Evolutionary conservation across 2,113 vertebrate genomes (phyloP), one percentile per base, ranked within the genome.

Genomic region (Pseudorhombus dupliciocellatus): DNA sequence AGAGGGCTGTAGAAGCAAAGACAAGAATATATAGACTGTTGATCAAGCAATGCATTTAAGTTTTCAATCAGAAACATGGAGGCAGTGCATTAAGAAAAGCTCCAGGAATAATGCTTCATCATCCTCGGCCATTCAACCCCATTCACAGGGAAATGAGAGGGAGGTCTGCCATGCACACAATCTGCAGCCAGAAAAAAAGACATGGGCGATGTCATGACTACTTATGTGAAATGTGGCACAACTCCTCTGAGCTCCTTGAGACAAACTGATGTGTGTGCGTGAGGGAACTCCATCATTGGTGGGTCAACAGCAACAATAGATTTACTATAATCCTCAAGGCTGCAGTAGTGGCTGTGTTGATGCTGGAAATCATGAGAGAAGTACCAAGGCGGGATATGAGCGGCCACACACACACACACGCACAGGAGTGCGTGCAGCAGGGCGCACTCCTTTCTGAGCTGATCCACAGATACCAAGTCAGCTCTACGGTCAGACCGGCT

Each of bases 401-500:
- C 37, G 28, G 5, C 63, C 50, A 51, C 48, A 30, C 59, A 67
- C 20, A 48, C 46, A 50, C 40, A 44, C 15, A 44, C 15, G 2
- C 15, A 44, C 15, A 18, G 10, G 42, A 31, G 12, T 18, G 67
- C 60, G 51, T 53, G 76, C 50, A 72, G 70, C 30, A 22, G 78
- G 83, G 48, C 15, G 25, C 71, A 34, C 65, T 80, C 31, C 52
- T 58, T 76, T 57, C 34, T 31, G 71, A 79, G 80, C 74, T 72
- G 71, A 75, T 76, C 66, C 70, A 77, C 79, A 62, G 63, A 87
- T 80, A 52, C 73, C 61, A 63, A 63, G 77, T 61, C 71, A 65
- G 30, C 83, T 87, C 87, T 61, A 55, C 56, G 56, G 73, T 66
- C 26, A 78, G 70, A 66, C 53, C 4, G 9, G 74, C 88, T 92